Base-by-base conservation (phyloP, 1,140 invertebrate species). In the Oryzaephilus surinamensis region DNA sequence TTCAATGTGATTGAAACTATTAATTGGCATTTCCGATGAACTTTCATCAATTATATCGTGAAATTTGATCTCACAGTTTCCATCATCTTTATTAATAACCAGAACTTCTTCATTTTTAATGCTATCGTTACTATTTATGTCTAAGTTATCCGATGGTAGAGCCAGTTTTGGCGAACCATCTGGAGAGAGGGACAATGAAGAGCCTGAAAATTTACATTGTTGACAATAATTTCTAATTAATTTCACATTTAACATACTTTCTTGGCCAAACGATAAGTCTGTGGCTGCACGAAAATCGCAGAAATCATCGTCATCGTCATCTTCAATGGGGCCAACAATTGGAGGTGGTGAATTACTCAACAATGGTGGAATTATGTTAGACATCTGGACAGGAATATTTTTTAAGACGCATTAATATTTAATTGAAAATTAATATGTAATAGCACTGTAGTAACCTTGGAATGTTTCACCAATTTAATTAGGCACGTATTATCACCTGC, bases 301-400 rank as follows among this genome's bases (percentile, higher is more conserved):
- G 52, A 76, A 76, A 54, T 74, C 72, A 55, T 77, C 74, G 30
- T 74, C 72, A 34, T 76, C 72, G 41, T 73, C 73, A 33, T 76
- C 73, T 3, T 72, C 70, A 41, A 75, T 71, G 16, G 65, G 63
- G 45, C 64, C 64, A 51, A 70, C 72, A 23, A 77, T 67, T 16
- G 75, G 75, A 32, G 75, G 75, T 43, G 75, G 75, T 15, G 74
- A 73, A 39, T 69, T 74, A 48, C 74, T 74, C 28, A 78, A 64
- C 39, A 77, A 57, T 21, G 74, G 74, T 50, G 74, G 74, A 50
- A 77, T 66, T 44, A 66, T 57, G 38, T 63, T 61, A 21, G 61
- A 60, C 61, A 63, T 63, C 50, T 52, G 26, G 3, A 29, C 28
- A 36, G 6, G 20, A 33, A 11, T 4, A 29, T 18, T 11, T 21